A percentile compares a stretch with the other conserved stretches of the same genome.
These are phyloP conservation scores for Drosophila burlai DNA, from an alignment of 1,140 invertebrate genomes.

Conservation along the genomic window DNA sequence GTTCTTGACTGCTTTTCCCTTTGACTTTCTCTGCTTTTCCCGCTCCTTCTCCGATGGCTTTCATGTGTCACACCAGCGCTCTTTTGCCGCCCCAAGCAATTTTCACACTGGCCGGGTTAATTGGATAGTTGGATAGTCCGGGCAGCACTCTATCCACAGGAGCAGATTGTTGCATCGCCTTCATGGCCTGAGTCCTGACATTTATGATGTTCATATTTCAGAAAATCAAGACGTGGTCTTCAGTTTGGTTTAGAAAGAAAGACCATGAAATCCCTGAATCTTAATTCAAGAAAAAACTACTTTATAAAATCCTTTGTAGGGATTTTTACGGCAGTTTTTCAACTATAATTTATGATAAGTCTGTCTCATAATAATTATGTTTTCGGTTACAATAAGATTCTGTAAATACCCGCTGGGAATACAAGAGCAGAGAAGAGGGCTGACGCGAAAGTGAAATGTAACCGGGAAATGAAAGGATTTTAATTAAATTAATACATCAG, in stretches of 20 bases:
- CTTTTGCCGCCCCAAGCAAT: slow-evolving; percentile 36
- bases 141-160: slow-evolving; percentile 16
- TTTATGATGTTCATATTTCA: slow-evolving; percentile 10
- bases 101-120: slow-evolving; percentile 40
- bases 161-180: slow-evolving; percentile 17
- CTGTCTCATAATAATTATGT: slow-evolving; percentile 18
- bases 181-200: slow-evolving; percentile 7
- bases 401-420: slow-evolving; percentile 38
- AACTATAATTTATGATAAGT: not conserved
- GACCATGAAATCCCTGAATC: not conserved
- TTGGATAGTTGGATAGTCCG: slow-evolving; percentile 33
- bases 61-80: slow-evolving; percentile 21
- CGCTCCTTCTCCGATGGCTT: slow-evolving; percentile 27
- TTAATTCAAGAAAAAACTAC: not conserved
- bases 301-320: not conserved
- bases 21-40: slow-evolving; percentile 16
- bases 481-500: slow-evolving; percentile 81
- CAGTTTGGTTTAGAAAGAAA: too few species aligned
- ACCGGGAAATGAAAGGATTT: slow-evolving; percentile 74
- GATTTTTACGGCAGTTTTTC: not conserved
- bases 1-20: slow-evolving; percentile 29
- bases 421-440: slow-evolving; percentile 5
- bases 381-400: slow-evolving; percentile 29
- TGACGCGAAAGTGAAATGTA: slow-evolving; percentile 12
- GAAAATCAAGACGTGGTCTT: slow-evolving; percentile 1